These are phyloP conservation scores for Hypsibius dujardini DNA, from an alignment of 1,140 invertebrate genomes.

Conservation along the genomic window DNA sequence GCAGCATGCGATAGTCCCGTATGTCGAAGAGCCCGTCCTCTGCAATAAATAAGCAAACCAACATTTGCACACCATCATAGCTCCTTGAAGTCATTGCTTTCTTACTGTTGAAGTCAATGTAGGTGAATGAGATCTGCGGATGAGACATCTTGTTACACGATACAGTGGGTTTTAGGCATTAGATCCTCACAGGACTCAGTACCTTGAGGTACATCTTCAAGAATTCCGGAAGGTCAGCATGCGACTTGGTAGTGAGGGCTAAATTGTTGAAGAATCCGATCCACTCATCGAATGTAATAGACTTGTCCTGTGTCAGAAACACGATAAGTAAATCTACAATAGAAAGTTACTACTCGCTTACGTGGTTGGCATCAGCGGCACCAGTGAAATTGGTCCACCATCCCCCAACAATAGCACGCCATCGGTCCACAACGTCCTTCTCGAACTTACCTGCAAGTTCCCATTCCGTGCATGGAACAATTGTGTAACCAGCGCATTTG, in stretches of 20 bases:
- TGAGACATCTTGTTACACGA: no score
- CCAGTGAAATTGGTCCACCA: slow-evolving; percentile 29
- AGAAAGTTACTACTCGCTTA: background rate
- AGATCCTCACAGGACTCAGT: background rate
- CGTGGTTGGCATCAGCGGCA: slow-evolving; percentile 28
- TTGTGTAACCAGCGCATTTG: no score
- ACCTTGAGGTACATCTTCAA: slow-evolving; percentile 26
- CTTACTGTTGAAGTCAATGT: slow-evolving; percentile 29
- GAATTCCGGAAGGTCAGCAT: slow-evolving; percentile 28
- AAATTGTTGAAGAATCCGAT: slow-evolving; percentile 28
- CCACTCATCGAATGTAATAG: slow-evolving; percentile 31
- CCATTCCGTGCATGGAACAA: background rate
- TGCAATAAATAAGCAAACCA: slow-evolving; percentile 20
- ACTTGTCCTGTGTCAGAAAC: slow-evolving; percentile 24
- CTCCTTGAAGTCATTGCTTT: slow-evolving; percentile 15
- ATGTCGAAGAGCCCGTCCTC: slow-evolving; percentile 30
- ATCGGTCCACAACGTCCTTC: slow-evolving; percentile 28
- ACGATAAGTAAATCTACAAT: background rate
- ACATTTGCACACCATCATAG: background rate
- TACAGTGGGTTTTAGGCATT: no score
- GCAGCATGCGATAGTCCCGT: slow-evolving; percentile 30
- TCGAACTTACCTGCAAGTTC: slow-evolving; percentile 26
- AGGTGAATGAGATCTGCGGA: slow-evolving; percentile 28
- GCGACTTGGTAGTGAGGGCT: slow-evolving; percentile 25
- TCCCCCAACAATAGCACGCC: slow-evolving; percentile 28